phyloP scores from a whole-genome alignment of 2,797 vertebrate genomes.

The Poeciliopsis gracilis region DNA sequence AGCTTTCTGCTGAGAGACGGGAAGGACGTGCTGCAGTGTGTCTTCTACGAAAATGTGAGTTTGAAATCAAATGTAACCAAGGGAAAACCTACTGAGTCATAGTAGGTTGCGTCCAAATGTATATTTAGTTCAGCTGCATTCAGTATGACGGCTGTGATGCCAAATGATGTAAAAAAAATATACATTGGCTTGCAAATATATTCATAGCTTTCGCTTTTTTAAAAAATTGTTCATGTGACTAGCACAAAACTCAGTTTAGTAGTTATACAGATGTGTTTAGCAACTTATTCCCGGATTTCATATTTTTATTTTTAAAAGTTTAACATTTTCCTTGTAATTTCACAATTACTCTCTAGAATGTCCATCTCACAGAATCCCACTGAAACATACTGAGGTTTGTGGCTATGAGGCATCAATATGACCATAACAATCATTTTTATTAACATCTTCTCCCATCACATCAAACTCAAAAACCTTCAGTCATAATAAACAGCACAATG shows the following conservation, averaged over 20 bases:
- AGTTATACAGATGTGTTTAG: background rate
- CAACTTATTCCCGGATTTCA: background rate
- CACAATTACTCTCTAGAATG: background rate
- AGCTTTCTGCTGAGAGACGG: slow-evolving; percentile 92
- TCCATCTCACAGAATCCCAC: background rate
- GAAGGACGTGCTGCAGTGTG: slow-evolving; percentile 85
- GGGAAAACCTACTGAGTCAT: too few relatives aligned
- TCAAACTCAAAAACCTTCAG: background rate
- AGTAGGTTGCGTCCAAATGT: background rate
- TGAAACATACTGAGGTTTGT: background rate
- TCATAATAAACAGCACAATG: background rate
- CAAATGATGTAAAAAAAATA: background rate
- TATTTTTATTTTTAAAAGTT: background rate
- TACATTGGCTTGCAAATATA: background rate
- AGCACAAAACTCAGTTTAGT: background rate
- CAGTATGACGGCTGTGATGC: background rate
- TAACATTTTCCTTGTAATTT: background rate
- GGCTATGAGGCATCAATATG: background rate
- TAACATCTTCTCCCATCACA: background rate
- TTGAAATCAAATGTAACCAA: background rate
- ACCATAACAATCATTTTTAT: background rate
- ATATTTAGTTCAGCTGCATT: background rate
- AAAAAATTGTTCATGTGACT: background rate
- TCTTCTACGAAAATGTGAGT: slow-evolving; percentile 97
- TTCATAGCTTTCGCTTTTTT: background rate